Conservation (phyloP, 1,140 invertebrate species). For the Penaeus indicus region DNA sequence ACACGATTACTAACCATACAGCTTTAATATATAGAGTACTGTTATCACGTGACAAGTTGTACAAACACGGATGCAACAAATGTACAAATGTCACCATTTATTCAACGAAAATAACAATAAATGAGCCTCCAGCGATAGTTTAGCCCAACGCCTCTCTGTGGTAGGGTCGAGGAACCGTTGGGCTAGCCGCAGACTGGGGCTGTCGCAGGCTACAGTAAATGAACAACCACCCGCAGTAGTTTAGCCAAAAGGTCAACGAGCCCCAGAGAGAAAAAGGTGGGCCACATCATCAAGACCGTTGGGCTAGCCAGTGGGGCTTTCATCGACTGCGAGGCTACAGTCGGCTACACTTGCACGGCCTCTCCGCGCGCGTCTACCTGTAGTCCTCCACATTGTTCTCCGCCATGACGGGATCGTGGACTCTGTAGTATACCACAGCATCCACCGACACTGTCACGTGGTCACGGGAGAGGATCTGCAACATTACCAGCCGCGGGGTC, state of each 20-base stretch:
- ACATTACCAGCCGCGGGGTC: constrained; percentile 62
- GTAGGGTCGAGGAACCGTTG: neutral
- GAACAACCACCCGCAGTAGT: constrained; percentile 35
- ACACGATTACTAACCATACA: too few relatives aligned
- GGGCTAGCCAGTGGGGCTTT: constrained; percentile 18
- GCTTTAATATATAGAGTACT: too few relatives aligned
- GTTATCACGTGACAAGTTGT: too few relatives aligned
- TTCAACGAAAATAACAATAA: constrained; percentile 43
- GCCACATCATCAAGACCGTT: constrained; percentile 9
- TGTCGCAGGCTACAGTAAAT: constrained; percentile 14
- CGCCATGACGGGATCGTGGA: constrained; percentile 74
- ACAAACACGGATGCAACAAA: too few relatives aligned
- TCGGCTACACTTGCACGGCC: constrained; percentile 5
- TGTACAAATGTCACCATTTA: constrained; percentile 28
- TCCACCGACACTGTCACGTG: constrained; percentile 71
- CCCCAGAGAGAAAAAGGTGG: constrained; percentile 21
- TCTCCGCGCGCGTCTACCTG: constrained; percentile 69
- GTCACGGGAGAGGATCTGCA: constrained; percentile 67
- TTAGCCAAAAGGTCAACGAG: constrained; percentile 38
- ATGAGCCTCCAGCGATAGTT: constrained; percentile 7
- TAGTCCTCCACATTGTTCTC: constrained; percentile 78
- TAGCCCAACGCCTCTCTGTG: constrained; percentile 2
- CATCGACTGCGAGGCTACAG: neutral
- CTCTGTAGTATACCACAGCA: constrained; percentile 74
- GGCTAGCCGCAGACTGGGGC: constrained; percentile 16